Evolutionary conservation across 2,797 vertebrate genomes (phyloP), one percentile per base, ranked within the genome.

Genomic region (Mus spretus): DNA sequence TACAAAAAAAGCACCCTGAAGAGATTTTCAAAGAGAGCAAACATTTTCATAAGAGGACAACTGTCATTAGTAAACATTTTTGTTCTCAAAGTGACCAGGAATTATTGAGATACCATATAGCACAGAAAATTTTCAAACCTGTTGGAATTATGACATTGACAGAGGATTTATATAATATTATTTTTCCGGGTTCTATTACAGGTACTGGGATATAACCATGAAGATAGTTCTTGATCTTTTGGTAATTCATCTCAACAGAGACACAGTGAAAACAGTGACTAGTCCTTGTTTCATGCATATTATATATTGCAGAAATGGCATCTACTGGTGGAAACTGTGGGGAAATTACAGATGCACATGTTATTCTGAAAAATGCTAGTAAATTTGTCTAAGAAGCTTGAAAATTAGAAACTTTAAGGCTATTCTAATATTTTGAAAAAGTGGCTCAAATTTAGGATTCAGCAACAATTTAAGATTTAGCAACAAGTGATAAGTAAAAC

Each of bases 381-480:
- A 59, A 77, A 80, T 13, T 4, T 67, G 13, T 59, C 9, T 65
- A 70, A 78, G 63, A 20, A 37, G 6, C 22, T 31, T 44, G 34
- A 28, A 50, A 86, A 74, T 22, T 9, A 65, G 7, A 83, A 79
- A 3, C 0, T 13, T 37, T 79, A 84, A 83, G 70, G 31, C 0
- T 14, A 85, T 63, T 95, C 86, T n/a, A 93, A 63, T 83, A 31
- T 15, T 14, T 85, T 91, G 40, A 20, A 37, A 63, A 89, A 34
- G 19, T 75, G 74, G 55, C 72, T 94, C 44, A 94, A 37, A 84
- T 80, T 53, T 94, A 55, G 22, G 19, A 61, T 81, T 93, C 75
- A 80, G 6, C 37, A 80, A 84, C 3, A 92, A 82, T 85, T 61
- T 91, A 77, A 55, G 12, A 75, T 78, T 93, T 75, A 81, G 4